A percentile compares a stretch with the other conserved stretches of the same genome.
Evolutionary conservation across 2,797 vertebrate genomes (phyloP).

Genomic region (Psittacula echo): DNA sequence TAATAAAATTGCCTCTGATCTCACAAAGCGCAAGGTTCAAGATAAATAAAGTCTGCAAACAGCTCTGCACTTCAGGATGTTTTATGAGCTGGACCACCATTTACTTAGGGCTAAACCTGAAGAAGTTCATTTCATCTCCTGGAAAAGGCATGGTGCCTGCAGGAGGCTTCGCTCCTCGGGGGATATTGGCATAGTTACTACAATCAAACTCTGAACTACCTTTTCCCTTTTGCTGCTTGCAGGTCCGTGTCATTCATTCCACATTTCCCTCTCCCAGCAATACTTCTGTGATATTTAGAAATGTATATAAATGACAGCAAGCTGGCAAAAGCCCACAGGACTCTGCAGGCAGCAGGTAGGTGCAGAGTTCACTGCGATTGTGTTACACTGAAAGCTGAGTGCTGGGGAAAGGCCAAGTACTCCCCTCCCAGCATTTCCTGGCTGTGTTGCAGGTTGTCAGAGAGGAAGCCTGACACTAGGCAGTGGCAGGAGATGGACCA

Average conservation of each 20-base stretch:
- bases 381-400: rapidly evolving
- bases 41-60: constrained; percentile 72
- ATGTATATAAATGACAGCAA: constrained; percentile 35
- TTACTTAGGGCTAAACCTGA: constrained; percentile 63
- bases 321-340: neutral
- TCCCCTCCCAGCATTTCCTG: neutral
- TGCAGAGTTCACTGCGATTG: rapidly evolving
- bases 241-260: neutral
- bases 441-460: neutral
- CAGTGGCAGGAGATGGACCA: neutral
- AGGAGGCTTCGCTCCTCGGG: neutral
- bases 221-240: neutral
- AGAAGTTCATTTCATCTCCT: constrained; percentile 59
- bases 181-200: neutral
- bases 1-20: constrained; percentile 64
- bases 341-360: neutral
- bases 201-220: neutral
- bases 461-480: rapidly evolving
- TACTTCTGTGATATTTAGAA: constrained; percentile 11
- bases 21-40: constrained; percentile 28
- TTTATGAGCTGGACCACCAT: constrained; percentile 52
- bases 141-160: neutral
- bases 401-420: neutral
- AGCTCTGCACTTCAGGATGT: constrained; percentile 31
- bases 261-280: neutral